Conservation (phyloP, 2,888 invertebrate species). For the Pterostichus madidus region DNA sequence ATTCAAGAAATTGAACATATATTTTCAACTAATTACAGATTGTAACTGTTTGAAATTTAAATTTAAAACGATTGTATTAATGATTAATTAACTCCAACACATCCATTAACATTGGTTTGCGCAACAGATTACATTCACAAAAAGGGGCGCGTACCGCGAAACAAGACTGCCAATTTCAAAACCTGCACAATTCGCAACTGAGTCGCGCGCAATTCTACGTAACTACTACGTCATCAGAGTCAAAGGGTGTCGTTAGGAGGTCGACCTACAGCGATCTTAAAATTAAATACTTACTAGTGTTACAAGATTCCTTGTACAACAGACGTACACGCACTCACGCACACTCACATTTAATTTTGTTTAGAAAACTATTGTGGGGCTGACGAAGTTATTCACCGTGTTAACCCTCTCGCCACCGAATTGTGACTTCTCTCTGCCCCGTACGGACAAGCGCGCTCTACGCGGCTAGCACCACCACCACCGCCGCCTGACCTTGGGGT, state of each 20-base stretch:
- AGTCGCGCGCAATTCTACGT: conserved; percentile 63
- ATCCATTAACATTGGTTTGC: conserved; percentile 4
- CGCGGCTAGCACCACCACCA: conserved; percentile 75
- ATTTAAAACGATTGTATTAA: conserved; percentile 16
- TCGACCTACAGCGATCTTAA: conserved; percentile 39
- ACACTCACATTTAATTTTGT: conserved; percentile 51
- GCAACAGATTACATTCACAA: conserved; percentile 31
- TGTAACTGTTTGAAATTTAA: conserved; percentile 7
- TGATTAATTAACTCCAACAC: not conserved
- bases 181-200: conserved; percentile 60
- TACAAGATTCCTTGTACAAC: conserved; percentile 20
- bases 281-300: conserved; percentile 59
- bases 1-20: conserved; percentile 54
- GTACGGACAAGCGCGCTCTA: conserved; percentile 60
- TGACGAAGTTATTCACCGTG: conserved; percentile 55
- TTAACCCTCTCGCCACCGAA: conserved; percentile 66
- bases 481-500: conserved; percentile 76
- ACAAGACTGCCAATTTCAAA: conserved; percentile 31
- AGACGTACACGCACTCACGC: conserved; percentile 39
- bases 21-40: conserved; percentile 2
- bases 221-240: conserved; percentile 65
- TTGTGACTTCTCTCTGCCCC: conserved; percentile 66
- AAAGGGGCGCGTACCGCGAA: conserved; percentile 56
- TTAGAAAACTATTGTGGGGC: conserved; percentile 49
- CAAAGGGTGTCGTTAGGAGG: conserved; percentile 65